These are phyloP conservation scores for Conops quadrifasciatus DNA, from an alignment of 2,888 invertebrate species.

Conservation along the genomic window DNA sequence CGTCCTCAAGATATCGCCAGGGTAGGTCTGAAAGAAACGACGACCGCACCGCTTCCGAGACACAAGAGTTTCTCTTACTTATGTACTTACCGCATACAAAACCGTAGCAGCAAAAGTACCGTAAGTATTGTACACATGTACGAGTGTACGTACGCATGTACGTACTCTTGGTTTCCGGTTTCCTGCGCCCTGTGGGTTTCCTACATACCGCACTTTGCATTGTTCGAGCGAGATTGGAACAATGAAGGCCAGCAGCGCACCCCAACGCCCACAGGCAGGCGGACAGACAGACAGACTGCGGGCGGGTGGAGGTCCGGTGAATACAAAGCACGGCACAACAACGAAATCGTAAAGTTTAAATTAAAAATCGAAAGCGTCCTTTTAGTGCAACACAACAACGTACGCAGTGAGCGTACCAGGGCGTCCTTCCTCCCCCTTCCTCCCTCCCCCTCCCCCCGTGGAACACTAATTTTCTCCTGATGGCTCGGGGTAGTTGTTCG, in stretches of 20 bases:
- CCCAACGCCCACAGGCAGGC: constrained; percentile 8
- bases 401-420: not conserved
- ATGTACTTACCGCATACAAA: not conserved
- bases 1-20: too few relatives aligned
- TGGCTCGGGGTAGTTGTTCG: not conserved
- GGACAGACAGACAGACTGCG: constrained; percentile 11
- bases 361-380: constrained; percentile 37
- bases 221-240: constrained; percentile 7
- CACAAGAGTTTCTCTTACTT: constrained; percentile 4
- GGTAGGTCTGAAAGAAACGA: constrained; percentile 21
- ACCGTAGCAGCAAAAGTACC: too few relatives aligned
- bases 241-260: constrained; percentile 13
- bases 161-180: constrained; percentile 40
- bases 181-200: constrained; percentile 37
- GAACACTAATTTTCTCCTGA: not conserved
- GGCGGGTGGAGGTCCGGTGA: not conserved
- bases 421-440: not conserved
- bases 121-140: too few relatives aligned
- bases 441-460: not conserved
- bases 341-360: constrained; percentile 31
- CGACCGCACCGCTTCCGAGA: constrained; percentile 8
- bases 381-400: constrained; percentile 25
- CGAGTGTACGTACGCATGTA: not conserved
- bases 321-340: not conserved
- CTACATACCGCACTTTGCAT: constrained; percentile 23